Evolutionary conservation across 2,888 invertebrate species (phyloP).

Genomic region (Acanthosepion lycidas): DNA sequence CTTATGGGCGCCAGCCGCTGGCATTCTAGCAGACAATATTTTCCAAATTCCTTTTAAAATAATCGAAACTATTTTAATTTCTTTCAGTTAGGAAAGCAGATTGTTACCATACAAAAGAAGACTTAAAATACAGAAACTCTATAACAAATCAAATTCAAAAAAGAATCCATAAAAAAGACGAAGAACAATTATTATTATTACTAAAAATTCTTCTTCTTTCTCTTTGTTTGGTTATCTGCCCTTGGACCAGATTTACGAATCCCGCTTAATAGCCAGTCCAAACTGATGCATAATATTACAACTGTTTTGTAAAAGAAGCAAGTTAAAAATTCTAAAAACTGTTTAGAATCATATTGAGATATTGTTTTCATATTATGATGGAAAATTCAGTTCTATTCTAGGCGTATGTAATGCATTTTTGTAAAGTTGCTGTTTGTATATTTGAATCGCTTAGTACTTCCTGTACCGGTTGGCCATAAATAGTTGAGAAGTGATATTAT

Average conservation of each 20-base stretch:
- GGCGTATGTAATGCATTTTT: not conserved
- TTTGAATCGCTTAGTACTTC: not conserved
- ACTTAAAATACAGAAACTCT: not conserved
- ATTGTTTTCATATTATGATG: not conserved
- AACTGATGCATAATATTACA: slow-evolving; percentile 37
- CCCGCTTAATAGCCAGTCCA: slow-evolving; percentile 34
- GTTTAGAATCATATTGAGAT: not conserved
- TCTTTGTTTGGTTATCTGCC: not conserved
- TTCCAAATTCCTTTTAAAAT: not conserved
- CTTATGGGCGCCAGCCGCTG: slow-evolving; percentile 21
- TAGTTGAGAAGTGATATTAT: slow-evolving; percentile 12
- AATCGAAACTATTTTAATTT: not conserved
- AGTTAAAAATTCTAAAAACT: not conserved
- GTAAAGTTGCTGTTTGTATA: not conserved
- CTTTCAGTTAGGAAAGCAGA: not conserved
- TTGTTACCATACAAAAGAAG: not conserved
- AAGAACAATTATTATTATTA: not conserved
- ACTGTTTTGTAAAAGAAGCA: not conserved
- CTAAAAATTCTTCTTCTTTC: not conserved
- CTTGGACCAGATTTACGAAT: slow-evolving; percentile 23
- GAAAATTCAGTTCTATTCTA: not conserved
- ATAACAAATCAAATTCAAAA: not conserved
- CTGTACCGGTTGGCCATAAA: not conserved
- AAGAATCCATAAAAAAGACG: not conserved
- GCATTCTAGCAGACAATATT: slow-evolving; percentile 13